phyloP scores from a whole-genome alignment of 2,113 vertebrate genomes.

The Typhlomys cinereus region DNA sequence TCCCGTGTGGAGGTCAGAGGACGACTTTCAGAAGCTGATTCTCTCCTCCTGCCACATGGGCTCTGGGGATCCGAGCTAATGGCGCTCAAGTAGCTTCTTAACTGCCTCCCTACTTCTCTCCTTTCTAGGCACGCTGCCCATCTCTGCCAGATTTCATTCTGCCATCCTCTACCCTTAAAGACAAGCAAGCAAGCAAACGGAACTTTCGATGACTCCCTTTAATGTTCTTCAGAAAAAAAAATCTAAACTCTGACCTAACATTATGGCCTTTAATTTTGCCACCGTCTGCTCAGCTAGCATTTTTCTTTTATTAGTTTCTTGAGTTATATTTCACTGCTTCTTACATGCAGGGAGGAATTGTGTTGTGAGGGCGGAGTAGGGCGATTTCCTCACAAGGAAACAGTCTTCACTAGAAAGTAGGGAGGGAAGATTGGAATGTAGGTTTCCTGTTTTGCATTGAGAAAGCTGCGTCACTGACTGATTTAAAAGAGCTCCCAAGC shows the following conservation, averaged over 20 bases:
- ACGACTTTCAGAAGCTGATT: no score
- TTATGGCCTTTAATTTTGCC: neutral
- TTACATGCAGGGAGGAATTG: neutral
- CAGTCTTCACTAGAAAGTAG: neutral
- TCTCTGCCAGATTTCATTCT: neutral
- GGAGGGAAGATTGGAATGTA: neutral
- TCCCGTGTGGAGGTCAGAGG: no score
- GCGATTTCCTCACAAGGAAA: neutral
- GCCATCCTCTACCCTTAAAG: neutral
- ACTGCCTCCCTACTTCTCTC: neutral
- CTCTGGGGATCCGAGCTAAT: no score
- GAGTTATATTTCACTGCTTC: neutral
- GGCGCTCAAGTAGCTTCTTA: neutral
- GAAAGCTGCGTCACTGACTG: neutral
- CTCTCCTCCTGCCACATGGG: no score
- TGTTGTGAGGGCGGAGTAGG: neutral
- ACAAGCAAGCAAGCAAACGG: neutral
- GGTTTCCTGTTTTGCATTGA: neutral
- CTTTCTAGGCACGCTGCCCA: neutral
- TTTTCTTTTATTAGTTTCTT: slow-evolving; percentile 13
- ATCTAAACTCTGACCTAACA: neutral
- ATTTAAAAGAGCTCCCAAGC: neutral
- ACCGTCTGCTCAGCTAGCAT: neutral
- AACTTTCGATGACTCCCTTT: neutral
- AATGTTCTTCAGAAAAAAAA: neutral